These are phyloP conservation scores for Fratercula arctica DNA, from an alignment of 2,797 vertebrate genomes.

Conservation along the genomic window DNA sequence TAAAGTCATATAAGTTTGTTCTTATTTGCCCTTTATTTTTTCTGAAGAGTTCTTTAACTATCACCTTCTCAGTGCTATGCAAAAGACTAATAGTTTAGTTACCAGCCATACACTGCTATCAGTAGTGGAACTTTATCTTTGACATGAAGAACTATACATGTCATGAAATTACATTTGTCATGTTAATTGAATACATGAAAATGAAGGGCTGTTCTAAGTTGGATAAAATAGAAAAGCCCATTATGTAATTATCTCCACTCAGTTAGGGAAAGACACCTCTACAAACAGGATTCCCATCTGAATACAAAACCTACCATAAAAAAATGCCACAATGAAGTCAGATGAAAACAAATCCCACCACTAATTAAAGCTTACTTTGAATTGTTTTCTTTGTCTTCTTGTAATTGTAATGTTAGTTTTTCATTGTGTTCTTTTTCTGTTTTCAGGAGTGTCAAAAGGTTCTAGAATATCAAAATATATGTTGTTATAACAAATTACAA, in stretches of 20 bases:
- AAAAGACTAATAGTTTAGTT: neutral
- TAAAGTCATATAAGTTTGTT: neutral
- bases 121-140: neutral
- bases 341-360: neutral
- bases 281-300: neutral
- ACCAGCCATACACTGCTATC: neutral
- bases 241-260: neutral
- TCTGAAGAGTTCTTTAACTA: neutral
- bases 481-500: neutral
- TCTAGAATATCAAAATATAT: slow-evolving; percentile 73
- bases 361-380: slow-evolving; percentile 85
- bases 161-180: neutral
- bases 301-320: neutral
- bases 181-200: neutral
- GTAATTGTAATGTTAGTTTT: slow-evolving; percentile 85
- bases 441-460: slow-evolving; percentile 82
- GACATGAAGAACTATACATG: neutral
- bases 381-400: slow-evolving; percentile 89
- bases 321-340: neutral
- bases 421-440: slow-evolving; percentile 82
- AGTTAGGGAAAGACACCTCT: neutral
- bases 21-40: neutral
- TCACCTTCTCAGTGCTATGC: neutral
- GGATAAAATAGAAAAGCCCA: neutral
- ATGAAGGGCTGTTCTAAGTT: neutral